Evolutionary conservation across 2,113 vertebrate genomes (phyloP), one percentile per base, ranked within the genome.

Genomic region (Cinclus mexicanus): DNA sequence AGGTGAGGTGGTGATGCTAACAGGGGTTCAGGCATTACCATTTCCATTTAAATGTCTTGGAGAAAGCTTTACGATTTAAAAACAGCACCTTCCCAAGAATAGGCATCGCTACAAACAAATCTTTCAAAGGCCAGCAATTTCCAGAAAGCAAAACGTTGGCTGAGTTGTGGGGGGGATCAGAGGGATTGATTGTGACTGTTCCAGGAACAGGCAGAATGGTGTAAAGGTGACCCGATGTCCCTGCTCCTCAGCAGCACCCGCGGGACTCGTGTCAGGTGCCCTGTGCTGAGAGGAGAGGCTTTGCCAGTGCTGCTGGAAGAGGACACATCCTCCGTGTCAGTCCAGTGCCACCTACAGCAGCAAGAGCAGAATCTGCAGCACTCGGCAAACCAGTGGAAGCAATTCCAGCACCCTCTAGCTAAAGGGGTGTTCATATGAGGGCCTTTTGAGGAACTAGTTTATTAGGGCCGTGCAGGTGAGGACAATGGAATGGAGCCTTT

Each of bases 321-420:
- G 22, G 52, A 26, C 46, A 2, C 50, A 2, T 57, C 64, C 63
- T 93, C 46, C 1, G 7, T 26, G 37, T 61, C 25, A 46, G 80
- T 2, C 59, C 91, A 81, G 76, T 95, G 95, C 88, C 94, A 93
- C 92, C 96, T 95, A 83, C 63, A 92, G 88, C 16, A 83, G 55
- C 67, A 20, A 67, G 28, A 0, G 11, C 44, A 65, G 79, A 79
- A 84, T 44, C 49, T 39, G 82, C 37, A 41, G 37, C 44, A 0
- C 12, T 11, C 35, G 3, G 53, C 71, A 53, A 78, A 35, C 3
- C 42, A 1, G 1, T 8, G 68, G 72, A 9, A 70, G 61, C 59
- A 16, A 55, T 14, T 52, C 46, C 75, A 5, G 39, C 53, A 3
- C 3, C 0, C 33, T 42, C 11, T 4, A 56, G 52, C 35, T 7